These are phyloP conservation scores for Anguilla marmorata DNA, from an alignment of 2,797 vertebrate species.

Conservation along the genomic window DNA sequence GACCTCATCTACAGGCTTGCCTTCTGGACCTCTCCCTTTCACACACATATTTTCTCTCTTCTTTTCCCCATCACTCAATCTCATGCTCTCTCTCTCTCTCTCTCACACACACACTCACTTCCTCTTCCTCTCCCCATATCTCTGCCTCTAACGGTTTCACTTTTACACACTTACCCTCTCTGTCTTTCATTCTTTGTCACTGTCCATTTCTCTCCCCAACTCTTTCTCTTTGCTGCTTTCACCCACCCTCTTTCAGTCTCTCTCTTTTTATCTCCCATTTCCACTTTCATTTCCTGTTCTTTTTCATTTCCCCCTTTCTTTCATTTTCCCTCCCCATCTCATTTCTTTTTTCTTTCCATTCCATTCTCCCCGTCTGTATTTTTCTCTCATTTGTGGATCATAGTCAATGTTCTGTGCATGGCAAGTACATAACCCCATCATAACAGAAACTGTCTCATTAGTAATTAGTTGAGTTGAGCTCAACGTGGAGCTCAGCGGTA, in stretches of 20 bases:
- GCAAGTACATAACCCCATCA: background rate
- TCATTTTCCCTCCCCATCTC: constrained; percentile 8
- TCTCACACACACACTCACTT: background rate
- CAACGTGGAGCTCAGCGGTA: background rate
- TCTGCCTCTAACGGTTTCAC: background rate
- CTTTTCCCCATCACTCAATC: background rate
- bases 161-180: background rate
- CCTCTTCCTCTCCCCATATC: background rate
- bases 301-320: constrained; percentile 8
- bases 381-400: background rate
- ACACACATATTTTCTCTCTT: background rate
- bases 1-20: background rate
- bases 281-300: background rate
- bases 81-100: background rate
- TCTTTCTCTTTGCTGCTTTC: background rate
- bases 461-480: constrained; percentile 1
- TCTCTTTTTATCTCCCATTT: constrained; percentile 2
- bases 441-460: constrained; percentile 1
- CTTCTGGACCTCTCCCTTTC: background rate
- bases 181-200: background rate
- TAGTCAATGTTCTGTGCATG: background rate
- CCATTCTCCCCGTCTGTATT: background rate
- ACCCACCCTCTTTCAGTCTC: background rate
- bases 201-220: background rate
- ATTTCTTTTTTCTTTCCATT: background rate